Evolutionary conservation across 92 coral and sea anemone genomes (phyloP).

Genomic region (Virgularia gustaviana): DNA sequence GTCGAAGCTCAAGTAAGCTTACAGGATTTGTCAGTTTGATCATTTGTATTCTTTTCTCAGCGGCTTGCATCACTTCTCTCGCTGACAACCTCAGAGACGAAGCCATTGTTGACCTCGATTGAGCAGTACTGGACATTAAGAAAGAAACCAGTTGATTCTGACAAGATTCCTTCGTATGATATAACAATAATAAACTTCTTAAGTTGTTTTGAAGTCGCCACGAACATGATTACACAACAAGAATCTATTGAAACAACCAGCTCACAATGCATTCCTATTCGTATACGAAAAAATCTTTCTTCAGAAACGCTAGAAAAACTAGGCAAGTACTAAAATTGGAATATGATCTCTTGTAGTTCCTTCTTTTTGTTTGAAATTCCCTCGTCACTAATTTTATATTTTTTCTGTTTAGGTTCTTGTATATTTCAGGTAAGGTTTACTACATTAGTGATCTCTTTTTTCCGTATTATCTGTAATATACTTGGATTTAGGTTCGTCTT

Average conservation of each 20-base stretch:
- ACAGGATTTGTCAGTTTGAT: neutral
- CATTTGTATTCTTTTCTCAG: conserved; percentile 40
- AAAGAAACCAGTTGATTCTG: neutral
- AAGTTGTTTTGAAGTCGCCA: conserved; percentile 78
- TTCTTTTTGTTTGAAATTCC: neutral
- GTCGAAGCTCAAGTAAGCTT: neutral
- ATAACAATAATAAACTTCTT: conserved; percentile 71
- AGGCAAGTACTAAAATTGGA: neutral
- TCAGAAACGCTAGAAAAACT: conserved; percentile 26
- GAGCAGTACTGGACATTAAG: conserved; percentile 42
- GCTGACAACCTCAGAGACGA: conserved; percentile 75
- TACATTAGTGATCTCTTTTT: no score
- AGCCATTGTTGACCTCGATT: conserved; percentile 58
- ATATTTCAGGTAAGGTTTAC: no score
- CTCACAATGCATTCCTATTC: neutral
- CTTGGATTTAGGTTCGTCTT: no score
- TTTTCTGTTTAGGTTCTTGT: no score
- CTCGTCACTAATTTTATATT: neutral
- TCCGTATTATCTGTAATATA: no score
- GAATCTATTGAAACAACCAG: neutral
- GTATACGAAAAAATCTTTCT: conserved; percentile 22
- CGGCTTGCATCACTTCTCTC: conserved; percentile 66
- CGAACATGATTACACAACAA: conserved; percentile 35
- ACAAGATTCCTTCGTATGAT: conserved; percentile 23
- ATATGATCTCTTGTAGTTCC: no score